Percentiles rank a stretch among this genome's conserved stretches.
These are phyloP conservation scores for Amniataba percoides DNA, from an alignment of 2,797 vertebrate genomes.

Conservation along the genomic window DNA sequence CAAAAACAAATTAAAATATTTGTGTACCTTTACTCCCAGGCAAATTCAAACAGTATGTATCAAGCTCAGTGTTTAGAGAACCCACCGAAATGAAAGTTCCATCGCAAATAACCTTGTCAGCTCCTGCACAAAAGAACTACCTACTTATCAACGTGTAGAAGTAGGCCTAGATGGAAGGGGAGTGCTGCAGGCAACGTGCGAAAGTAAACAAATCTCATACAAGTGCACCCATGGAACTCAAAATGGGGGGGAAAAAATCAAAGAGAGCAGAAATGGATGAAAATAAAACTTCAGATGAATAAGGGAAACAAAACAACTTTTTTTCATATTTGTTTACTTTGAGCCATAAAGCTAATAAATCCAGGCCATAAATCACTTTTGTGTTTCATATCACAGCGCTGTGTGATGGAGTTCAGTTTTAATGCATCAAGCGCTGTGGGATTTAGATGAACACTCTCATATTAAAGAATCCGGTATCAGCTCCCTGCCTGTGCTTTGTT, in stretches of 20 bases:
- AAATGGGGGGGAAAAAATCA: conserved; percentile 41
- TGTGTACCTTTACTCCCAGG: conserved; percentile 62
- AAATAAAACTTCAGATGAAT: conserved; percentile 63
- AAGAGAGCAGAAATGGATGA: conserved; percentile 44
- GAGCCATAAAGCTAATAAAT: conserved; percentile 33
- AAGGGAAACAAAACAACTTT: conserved; percentile 51
- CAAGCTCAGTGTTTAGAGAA: conserved; percentile 57
- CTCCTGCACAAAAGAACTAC: conserved; percentile 30
- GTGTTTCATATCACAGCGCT: conserved; percentile 5
- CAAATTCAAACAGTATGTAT: conserved; percentile 57
- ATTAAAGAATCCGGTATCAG: conserved; percentile 21
- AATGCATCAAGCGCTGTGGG: not conserved
- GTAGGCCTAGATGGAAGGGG: conserved; percentile 57
- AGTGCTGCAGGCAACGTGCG: conserved; percentile 63
- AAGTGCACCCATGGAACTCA: conserved; percentile 59
- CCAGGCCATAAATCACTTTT: conserved; percentile 45
- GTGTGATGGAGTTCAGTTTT: conserved; percentile 36
- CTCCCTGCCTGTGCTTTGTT: conserved; percentile 21
- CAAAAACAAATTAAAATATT: conserved; percentile 59
- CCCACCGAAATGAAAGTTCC: conserved; percentile 45
- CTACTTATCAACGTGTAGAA: conserved; percentile 60
- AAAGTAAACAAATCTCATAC: conserved; percentile 68
- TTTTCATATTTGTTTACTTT: conserved; percentile 55
- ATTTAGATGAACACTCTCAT: conserved; percentile 23
- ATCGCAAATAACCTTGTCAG: conserved; percentile 54